Conservation (phyloP, 2,113 vertebrate species). For the Rhinichthys klamathensis region DNA sequence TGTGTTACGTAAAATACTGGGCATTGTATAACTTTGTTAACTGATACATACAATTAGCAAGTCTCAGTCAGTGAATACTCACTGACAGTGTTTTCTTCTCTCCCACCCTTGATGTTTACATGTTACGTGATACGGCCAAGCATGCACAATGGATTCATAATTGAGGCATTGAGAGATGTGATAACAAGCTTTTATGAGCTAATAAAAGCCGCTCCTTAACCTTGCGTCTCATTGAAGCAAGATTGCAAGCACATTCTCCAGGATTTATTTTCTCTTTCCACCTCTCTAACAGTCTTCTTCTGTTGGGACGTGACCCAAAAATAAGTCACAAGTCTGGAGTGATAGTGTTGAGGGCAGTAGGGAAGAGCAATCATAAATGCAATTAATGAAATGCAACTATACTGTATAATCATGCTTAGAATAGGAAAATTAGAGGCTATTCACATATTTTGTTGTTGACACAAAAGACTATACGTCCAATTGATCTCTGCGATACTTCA, state of each 20-base stretch:
- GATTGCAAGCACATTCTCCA: not conserved
- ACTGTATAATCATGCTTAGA: not conserved
- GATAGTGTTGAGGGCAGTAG: not conserved
- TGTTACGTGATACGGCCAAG: not conserved
- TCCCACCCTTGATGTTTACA: conserved; percentile 2
- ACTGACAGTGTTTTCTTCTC: not conserved
- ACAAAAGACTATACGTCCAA: not conserved
- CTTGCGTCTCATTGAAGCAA: not conserved
- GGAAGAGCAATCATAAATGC: not conserved
- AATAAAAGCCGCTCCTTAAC: not conserved
- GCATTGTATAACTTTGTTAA: no score
- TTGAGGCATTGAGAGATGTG: not conserved
- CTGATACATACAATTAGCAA: no score
- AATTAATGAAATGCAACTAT: not conserved
- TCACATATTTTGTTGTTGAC: not conserved
- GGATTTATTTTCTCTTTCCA: not conserved
- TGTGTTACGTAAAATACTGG: not conserved
- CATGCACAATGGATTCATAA: not conserved
- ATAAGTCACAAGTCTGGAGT: not conserved
- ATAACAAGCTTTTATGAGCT: conserved; percentile 17
- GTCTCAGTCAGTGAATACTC: not conserved
- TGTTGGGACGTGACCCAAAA: not conserved
- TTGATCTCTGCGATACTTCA: not conserved
- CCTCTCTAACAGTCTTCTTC: conserved; percentile 24
- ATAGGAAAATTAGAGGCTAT: not conserved